phyloP scores from a whole-genome alignment of 2,113 vertebrate species.

The Podarcis muralis region DNA sequence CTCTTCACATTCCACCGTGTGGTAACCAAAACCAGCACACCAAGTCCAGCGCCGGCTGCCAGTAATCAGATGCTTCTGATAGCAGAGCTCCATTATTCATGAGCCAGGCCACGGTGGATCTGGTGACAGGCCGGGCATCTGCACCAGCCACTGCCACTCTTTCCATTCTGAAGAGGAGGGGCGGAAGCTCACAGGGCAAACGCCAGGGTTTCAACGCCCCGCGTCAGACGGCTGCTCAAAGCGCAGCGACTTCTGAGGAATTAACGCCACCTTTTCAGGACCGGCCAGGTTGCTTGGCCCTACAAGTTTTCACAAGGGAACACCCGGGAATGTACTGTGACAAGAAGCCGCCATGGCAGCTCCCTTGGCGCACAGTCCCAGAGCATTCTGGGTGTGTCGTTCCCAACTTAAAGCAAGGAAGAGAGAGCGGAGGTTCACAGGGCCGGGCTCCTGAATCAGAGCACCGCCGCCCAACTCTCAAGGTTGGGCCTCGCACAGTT shows the following conservation, averaged over 20 bases:
- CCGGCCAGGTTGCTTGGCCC: not conserved
- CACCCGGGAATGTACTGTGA: not conserved
- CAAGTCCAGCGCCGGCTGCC: slow-evolving; percentile 43
- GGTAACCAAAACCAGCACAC: slow-evolving; percentile 70
- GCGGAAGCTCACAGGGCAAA: not conserved
- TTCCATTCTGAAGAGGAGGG: slow-evolving; percentile 16
- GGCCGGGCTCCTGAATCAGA: not conserved
- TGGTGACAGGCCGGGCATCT: slow-evolving; percentile 59
- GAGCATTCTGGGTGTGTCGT: too few relatives aligned
- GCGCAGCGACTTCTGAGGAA: too few relatives aligned
- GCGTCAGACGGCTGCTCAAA: not conserved
- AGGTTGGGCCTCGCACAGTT: too few relatives aligned
- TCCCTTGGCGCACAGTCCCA: not conserved
- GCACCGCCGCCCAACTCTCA: not conserved
- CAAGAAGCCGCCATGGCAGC: too few relatives aligned
- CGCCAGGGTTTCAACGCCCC: too few relatives aligned
- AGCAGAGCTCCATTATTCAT: slow-evolving; percentile 79
- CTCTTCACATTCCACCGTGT: slow-evolving; percentile 28
- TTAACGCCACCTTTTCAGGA: too few relatives aligned
- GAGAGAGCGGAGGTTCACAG: not conserved
- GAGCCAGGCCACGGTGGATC: slow-evolving; percentile 74
- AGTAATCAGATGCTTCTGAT: slow-evolving; percentile 73
- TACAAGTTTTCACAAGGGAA: not conserved
- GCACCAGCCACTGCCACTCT: slow-evolving; percentile 28
- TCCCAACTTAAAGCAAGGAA: not conserved